Conservation (phyloP, 2,888 invertebrate genomes). For the Eutolmus rufibarbis region DNA sequence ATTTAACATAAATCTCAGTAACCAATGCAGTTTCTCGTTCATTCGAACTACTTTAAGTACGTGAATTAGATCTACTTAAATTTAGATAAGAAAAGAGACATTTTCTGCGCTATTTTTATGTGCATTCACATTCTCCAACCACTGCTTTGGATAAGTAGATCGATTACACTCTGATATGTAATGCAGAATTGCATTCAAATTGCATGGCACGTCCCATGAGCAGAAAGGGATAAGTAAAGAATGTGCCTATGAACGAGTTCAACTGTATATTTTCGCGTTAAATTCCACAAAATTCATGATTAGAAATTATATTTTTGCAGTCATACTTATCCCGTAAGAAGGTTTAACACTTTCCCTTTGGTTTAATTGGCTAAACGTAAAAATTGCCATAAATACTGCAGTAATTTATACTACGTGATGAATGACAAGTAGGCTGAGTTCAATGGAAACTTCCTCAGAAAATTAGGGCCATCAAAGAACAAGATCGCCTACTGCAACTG, state of each 20-base stretch:
- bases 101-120: background rate
- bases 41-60: background rate
- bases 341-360: background rate
- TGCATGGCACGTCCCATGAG: conserved; percentile 3
- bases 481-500: conserved; percentile 29
- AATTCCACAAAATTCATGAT: background rate
- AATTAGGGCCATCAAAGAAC: conserved; percentile 42
- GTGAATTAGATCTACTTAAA: conserved; percentile 18
- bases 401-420: conserved; percentile 31
- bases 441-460: background rate
- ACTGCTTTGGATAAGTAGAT: conserved; percentile 6
- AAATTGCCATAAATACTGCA: conserved; percentile 33
- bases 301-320: background rate
- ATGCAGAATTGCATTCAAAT: conserved; percentile 7
- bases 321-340: background rate
- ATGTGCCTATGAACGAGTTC: background rate
- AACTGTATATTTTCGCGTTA: background rate
- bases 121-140: background rate
- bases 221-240: background rate
- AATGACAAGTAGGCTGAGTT: conserved; percentile 30
- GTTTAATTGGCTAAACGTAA: background rate
- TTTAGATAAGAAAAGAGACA: background rate
- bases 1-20: background rate
- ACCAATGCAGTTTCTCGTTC: background rate
- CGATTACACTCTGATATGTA: conserved; percentile 1